Percentiles rank a stretch among this genome's conserved stretches.
These are phyloP conservation scores for Coleophora flavipennella DNA, from an alignment of 2,888 invertebrate genomes.

Conservation along the genomic window DNA sequence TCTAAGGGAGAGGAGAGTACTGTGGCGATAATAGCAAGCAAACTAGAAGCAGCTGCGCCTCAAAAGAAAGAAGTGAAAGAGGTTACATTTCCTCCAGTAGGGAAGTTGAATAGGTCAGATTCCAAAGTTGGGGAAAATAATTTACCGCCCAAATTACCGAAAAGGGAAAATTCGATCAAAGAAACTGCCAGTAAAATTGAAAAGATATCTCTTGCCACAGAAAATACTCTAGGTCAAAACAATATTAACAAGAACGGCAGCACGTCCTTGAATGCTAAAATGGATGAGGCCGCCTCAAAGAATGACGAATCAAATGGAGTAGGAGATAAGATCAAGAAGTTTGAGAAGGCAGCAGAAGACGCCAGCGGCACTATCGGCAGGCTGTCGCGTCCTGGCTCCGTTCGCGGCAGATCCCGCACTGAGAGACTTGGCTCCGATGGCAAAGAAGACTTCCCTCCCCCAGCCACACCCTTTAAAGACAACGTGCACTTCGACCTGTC, in stretches of 20 bases:
- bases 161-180: slow-evolving; percentile 28
- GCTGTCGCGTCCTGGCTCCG: slow-evolving; percentile 49
- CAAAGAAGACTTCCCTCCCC: slow-evolving; percentile 41
- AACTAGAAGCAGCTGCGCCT: slow-evolving; percentile 16
- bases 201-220: slow-evolving; percentile 22
- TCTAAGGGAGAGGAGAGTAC: slow-evolving; percentile 22
- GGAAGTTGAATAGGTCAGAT: slow-evolving; percentile 17
- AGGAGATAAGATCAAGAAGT: slow-evolving; percentile 65
- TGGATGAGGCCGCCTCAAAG: slow-evolving; percentile 10
- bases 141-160: slow-evolving; percentile 16
- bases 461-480: slow-evolving; percentile 50
- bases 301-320: slow-evolving; percentile 55
- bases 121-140: slow-evolving; percentile 19
- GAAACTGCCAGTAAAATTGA: slow-evolving; percentile 30
- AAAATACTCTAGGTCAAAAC: slow-evolving; percentile 5
- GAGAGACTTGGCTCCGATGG: slow-evolving; percentile 37
- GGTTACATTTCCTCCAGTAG: slow-evolving; percentile 18
- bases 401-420: slow-evolving; percentile 34
- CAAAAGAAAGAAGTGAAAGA: slow-evolving; percentile 15
- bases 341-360: slow-evolving; percentile 60
- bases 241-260: neutral
- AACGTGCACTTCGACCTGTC: slow-evolving; percentile 38
- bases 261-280: slow-evolving; percentile 7
- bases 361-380: slow-evolving; percentile 37
- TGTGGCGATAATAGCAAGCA: slow-evolving; percentile 12